Evolutionary conservation across 2,113 vertebrate genomes (phyloP).

Genomic region (Chamaea fasciata): DNA sequence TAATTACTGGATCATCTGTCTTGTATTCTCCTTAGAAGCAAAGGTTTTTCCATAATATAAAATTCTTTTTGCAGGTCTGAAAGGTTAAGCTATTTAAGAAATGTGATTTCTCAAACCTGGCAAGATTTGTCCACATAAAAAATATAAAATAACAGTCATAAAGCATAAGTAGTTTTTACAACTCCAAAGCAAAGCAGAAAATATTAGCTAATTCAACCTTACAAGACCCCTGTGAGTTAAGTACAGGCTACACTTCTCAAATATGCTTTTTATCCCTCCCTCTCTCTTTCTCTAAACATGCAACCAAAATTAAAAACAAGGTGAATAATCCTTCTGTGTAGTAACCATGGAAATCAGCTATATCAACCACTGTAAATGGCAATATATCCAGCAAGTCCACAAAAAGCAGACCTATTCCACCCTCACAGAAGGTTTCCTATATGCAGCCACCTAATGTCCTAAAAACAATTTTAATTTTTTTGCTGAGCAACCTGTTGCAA

Average conservation of each 20-base stretch:
- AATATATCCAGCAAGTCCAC: not conserved
- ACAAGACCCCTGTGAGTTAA: slow-evolving; percentile 40
- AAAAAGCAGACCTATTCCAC: not conserved
- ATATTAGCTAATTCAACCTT: slow-evolving; percentile 61
- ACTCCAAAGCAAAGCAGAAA: slow-evolving; percentile 28
- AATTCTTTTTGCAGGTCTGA: not conserved
- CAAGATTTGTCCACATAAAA: not conserved
- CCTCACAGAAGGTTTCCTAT: not conserved
- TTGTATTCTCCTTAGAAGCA: not conserved
- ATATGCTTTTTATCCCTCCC: not conserved
- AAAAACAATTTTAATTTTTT: not conserved
- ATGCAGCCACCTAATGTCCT: not conserved
- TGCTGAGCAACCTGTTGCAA: not conserved
- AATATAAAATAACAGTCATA: not conserved
- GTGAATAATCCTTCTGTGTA: slow-evolving; percentile 43
- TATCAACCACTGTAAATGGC: slow-evolving; percentile 55
- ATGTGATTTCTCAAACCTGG: not conserved
- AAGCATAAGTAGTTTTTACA: slow-evolving; percentile 21
- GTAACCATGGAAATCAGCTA: slow-evolving; percentile 70
- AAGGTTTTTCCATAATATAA: not conserved
- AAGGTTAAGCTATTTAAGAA: slow-evolving; percentile 33
- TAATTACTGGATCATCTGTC: not conserved
- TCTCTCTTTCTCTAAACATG: slow-evolving; percentile 28
- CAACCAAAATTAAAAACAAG: slow-evolving; percentile 64
- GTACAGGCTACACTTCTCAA: slow-evolving; percentile 43